Conservation (phyloP, 2,888 invertebrate genomes). For the Napeogenes sylphis region DNA sequence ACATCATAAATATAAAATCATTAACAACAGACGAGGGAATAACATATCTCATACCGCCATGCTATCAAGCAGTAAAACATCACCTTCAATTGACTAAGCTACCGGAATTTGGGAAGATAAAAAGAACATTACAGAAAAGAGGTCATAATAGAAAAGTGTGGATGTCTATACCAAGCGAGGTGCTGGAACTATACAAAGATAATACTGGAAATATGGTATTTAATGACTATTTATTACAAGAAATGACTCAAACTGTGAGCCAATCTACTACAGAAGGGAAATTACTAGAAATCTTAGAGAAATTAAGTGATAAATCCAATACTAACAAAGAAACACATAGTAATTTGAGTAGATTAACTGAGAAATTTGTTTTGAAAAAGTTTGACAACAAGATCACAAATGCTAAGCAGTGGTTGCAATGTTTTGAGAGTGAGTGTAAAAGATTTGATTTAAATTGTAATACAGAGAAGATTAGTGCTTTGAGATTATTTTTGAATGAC, state of each 20-base stretch:
- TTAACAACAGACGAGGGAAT: conserved; percentile 11
- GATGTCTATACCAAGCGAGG: conserved; percentile 13
- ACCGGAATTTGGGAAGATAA: conserved; percentile 12
- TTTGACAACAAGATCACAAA: too few relatives aligned
- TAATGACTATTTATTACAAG: conserved; percentile 16
- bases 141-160: conserved; percentile 15
- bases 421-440: too few relatives aligned
- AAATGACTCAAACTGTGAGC: conserved; percentile 8
- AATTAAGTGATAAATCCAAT: conserved; percentile 13
- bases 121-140: conserved; percentile 15
- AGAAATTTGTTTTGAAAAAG: too few relatives aligned
- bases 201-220: conserved; percentile 13
- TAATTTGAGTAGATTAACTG: neutral
- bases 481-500: too few relatives aligned
- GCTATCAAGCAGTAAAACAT: conserved; percentile 13
- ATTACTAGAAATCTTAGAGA: conserved; percentile 13
- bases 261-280: conserved; percentile 2
- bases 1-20: conserved; percentile 7
- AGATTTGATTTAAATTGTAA: too few relatives aligned
- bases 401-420: too few relatives aligned
- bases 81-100: conserved; percentile 13
- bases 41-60: conserved; percentile 11
- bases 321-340: conserved; percentile 6
- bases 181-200: conserved; percentile 9
- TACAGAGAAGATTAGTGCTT: too few relatives aligned